Conservation (phyloP, 2,797 vertebrate species). For the Kryptopterus vitreolus region DNA sequence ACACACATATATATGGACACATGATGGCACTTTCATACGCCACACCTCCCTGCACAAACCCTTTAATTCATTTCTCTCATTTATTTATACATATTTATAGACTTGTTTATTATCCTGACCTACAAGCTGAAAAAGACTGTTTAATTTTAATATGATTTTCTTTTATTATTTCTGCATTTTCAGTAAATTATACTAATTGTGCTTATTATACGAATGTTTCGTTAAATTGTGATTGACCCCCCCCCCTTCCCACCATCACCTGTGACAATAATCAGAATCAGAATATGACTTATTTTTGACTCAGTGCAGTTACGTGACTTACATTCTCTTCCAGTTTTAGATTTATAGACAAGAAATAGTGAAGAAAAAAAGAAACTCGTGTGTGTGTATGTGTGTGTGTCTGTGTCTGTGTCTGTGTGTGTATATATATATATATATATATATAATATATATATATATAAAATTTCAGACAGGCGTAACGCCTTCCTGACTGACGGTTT, state of each 20-base stretch:
- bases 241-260: too few relatives aligned
- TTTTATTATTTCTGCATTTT: not conserved
- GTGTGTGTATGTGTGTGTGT: too few relatives aligned
- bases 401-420: too few relatives aligned
- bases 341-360: not conserved
- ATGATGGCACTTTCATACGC: constrained; percentile 3
- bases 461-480: not conserved
- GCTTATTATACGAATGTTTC: too few relatives aligned
- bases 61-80: not conserved
- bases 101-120: not conserved
- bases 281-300: too few relatives aligned
- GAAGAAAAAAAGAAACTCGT: not conserved
- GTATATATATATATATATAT: too few relatives aligned
- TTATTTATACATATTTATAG: too few relatives aligned
- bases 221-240: too few relatives aligned
- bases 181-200: not conserved
- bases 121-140: not conserved
- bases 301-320: not conserved
- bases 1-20: constrained; percentile 35
- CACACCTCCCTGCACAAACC: not conserved
- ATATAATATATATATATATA: too few relatives aligned
- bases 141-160: not conserved
- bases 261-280: too few relatives aligned
- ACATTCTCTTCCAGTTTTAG: not conserved
- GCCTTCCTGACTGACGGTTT: not conserved